Percentiles rank a stretch among this genome's conserved stretches.
phyloP scores from a whole-genome alignment of 2,797 vertebrate species.

The Sebastes diaconus region DNA sequence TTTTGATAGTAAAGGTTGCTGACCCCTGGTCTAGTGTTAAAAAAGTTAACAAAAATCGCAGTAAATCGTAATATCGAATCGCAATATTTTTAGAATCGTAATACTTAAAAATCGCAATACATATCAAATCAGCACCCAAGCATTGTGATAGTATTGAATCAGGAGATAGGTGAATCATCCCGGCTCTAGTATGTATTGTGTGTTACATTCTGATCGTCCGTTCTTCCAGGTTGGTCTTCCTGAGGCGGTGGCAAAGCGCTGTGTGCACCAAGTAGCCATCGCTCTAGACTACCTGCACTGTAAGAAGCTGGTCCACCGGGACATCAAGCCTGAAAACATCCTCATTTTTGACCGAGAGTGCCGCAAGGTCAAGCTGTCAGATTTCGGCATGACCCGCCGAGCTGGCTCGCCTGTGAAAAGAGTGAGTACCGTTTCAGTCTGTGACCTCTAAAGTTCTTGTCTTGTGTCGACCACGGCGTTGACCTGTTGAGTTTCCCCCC shows the following conservation, averaged over 20 bases:
- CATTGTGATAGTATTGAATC: no score
- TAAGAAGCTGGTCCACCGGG: conserved; percentile 87
- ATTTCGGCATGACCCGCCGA: conserved; percentile 88
- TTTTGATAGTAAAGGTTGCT: no score
- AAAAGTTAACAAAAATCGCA: no score
- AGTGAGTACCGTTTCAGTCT: conserved; percentile 53
- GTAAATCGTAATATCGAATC: no score
- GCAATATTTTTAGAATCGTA: no score
- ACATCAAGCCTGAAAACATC: conserved; percentile 89
- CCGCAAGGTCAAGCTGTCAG: conserved; percentile 87
- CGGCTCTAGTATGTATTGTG: accelerated
- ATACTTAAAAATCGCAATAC: no score
- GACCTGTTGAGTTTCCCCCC: neutral
- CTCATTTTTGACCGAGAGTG: conserved; percentile 89
- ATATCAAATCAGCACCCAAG: no score
- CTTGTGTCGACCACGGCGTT: accelerated
- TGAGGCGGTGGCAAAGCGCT: conserved; percentile 86
- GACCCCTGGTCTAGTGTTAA: no score
- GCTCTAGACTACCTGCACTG: conserved; percentile 88
- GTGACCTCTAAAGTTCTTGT: accelerated
- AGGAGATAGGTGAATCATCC: no score
- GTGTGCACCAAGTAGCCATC: conserved; percentile 88
- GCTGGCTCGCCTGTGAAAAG: conserved; percentile 87
- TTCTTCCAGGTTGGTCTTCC: conserved; percentile 83
- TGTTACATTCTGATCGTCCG: neutral